Base-by-base conservation (phyloP, 2,888 invertebrate species). In the Sphaerophoria rueppellii region DNA sequence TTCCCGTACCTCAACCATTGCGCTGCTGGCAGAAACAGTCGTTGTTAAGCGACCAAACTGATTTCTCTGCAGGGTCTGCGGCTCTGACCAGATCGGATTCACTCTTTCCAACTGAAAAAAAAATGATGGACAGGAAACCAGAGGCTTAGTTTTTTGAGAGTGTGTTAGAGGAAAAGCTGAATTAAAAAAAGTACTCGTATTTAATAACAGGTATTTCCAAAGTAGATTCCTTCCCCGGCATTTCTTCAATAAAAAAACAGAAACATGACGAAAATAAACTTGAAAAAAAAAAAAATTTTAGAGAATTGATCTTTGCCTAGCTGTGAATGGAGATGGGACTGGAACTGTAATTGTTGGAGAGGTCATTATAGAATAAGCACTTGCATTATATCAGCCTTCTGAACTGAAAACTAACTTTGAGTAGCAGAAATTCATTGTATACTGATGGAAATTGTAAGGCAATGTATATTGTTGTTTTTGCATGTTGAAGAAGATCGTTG, bases 141-240 rank as follows among this genome's bases (percentile, higher is more conserved):
- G 71, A 24, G 69, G 50, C 54, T 55, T 48, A 35, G 58, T 14
- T 63, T 63, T 24, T 2, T 24, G 24, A 1, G 24, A 24, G 24
- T 69, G 58, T 48, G 61, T 63, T 80, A 76, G 81, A 81, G 80
- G 76, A 81, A 81, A 61, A 81, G 73, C 40, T 52, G 77, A 85
- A 85, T 85, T 85, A 85, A 85, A 85, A 85, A 65, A 73, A 85
- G 81, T 77, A 73, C 72, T 81, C n/a, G n/a, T n/a, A n/a, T n/a
- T n/a, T 85, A 85, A 85, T 85, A 85, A 81, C 85, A 81, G 85
- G 85, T 73, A 85, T 85, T 81, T 85, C 69, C 54, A 77, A 7
- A 73, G 85, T 76, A 86, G 82, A 86, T 78, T 86, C 78, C 86
- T 80, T 76, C 65, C 60, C 70, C 61, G 70, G 76, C 61, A 67